Evolutionary conservation across 2,113 vertebrate species (phyloP).

Genomic region (Chaetodon trifascialis): DNA sequence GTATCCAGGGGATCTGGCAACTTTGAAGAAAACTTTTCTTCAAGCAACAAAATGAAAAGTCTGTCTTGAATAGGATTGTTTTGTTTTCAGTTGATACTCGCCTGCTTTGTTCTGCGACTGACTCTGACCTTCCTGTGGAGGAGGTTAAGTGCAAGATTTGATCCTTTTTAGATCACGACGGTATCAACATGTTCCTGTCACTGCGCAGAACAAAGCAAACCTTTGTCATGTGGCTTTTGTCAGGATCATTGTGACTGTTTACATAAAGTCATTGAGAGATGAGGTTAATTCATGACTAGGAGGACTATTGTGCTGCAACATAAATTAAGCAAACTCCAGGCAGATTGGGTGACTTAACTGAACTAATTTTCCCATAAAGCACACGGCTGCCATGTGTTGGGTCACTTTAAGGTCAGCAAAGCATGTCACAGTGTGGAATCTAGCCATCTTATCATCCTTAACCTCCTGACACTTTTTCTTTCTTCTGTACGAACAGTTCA

Average conservation of each 20-base stretch:
- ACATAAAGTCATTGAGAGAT: not conserved
- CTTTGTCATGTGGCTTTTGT: not conserved
- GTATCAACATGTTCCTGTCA: not conserved
- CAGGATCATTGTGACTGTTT: not conserved
- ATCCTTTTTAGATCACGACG: not conserved
- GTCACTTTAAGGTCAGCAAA: slow-evolving; percentile 8
- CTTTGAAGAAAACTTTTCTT: slow-evolving; percentile 12
- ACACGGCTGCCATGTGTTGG: not conserved
- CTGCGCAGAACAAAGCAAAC: not conserved
- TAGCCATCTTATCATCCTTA: slow-evolving; percentile 3
- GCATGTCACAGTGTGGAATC: slow-evolving; percentile 5
- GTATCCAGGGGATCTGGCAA: slow-evolving; percentile 34
- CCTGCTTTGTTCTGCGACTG: not conserved
- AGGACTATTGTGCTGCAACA: not conserved
- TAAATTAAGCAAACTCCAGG: no score
- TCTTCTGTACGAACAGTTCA: slow-evolving; percentile 16
- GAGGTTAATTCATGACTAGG: not conserved
- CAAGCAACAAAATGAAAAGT: not conserved
- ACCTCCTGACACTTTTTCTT: slow-evolving; percentile 2
- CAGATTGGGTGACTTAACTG: not conserved
- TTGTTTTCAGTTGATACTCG: not conserved
- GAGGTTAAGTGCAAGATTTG: not conserved
- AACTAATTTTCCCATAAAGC: not conserved
- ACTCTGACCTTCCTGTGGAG: slow-evolving; percentile 5
- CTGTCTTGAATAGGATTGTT: not conserved